Evolutionary conservation across 2,888 invertebrate species (phyloP), one percentile per base, ranked within the genome.

Genomic region (Tribolium freemani): DNA sequence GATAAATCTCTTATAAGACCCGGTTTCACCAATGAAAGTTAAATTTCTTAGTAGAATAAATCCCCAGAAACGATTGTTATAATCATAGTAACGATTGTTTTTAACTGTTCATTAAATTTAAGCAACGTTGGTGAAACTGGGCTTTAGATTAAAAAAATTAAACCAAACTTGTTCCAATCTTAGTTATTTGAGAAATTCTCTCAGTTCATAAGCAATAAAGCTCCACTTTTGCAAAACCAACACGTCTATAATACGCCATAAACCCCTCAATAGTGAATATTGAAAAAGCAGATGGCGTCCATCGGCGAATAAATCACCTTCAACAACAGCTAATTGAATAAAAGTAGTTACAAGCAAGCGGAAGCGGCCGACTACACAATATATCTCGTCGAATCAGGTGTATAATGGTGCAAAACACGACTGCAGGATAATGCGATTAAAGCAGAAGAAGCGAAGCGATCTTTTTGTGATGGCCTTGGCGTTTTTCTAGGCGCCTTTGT

Each of bases 361-460:
- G 69, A 69, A 69, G 69, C 58, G 16, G 38, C 13, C n/a, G 11
- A 9, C 53, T 58, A 60, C 60, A 60, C 58, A 69, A 69, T 69
- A 69, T 67, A 67, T 67, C 54, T 67, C 45, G 10, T 10, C 13
- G 66, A 54, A 66, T 67, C 67, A 67, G 57, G 46, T 67, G 66
- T 66, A 66, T 66, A 66, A 66, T 66, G 56, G 66, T 44, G 67
- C 57, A 67, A 67, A 67, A 67, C 67, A 67, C 56, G 66, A 66
- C 51, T 56, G 11, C 10, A 20, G 10, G 31, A 64, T 53, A 64
- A 64, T 51, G 53, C 45, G 66, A 66, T 56, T 46, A 56, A 56
- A 56, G 38, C 8, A n/a, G n/a, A 56, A 66, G 48, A 26, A 48
- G 30, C 60, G 30, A 16, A 48, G 48, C 31, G 60, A 60, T 61